Conservation (phyloP, 2,888 invertebrate genomes). For the Dasysyrphus albostriatus region DNA sequence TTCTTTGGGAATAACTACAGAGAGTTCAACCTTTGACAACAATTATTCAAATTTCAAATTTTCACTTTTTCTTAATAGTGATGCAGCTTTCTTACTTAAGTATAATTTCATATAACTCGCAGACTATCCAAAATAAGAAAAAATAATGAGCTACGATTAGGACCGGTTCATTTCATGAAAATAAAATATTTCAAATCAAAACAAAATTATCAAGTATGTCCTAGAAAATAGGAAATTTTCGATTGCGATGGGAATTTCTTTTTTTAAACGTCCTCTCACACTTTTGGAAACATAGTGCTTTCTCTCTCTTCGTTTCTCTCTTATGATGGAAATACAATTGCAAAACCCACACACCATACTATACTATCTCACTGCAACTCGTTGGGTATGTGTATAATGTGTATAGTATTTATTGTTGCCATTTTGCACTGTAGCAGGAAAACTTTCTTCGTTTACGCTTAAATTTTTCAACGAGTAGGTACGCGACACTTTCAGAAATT, state of each 20-base stretch:
- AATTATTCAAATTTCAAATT: too few species aligned
- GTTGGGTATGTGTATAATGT: constrained; percentile 53
- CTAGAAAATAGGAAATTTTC: not conserved
- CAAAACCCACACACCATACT: constrained; percentile 46
- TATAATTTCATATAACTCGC: too few species aligned
- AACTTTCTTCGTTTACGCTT: constrained; percentile 65
- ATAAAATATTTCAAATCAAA: too few species aligned
- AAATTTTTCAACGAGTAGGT: constrained; percentile 48
- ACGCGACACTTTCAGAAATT: constrained; percentile 47
- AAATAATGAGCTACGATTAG: too few species aligned
- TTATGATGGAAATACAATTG: constrained; percentile 50
- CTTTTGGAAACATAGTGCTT: not conserved
- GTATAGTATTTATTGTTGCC: constrained; percentile 72
- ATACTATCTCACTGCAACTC: constrained; percentile 49
- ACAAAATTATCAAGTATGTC: too few species aligned
- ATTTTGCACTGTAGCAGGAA: constrained; percentile 47
- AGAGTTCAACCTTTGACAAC: too few species aligned
- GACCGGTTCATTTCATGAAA: too few species aligned
- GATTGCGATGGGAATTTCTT: not conserved
- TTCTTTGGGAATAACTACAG: too few species aligned
- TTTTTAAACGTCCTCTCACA: not conserved
- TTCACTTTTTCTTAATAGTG: too few species aligned
- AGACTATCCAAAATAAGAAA: too few species aligned
- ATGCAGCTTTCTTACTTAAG: too few species aligned
- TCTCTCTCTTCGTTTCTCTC: constrained; percentile 31